Base-by-base conservation (phyloP, 2,888 invertebrate species). In the Apamea sordens region DNA sequence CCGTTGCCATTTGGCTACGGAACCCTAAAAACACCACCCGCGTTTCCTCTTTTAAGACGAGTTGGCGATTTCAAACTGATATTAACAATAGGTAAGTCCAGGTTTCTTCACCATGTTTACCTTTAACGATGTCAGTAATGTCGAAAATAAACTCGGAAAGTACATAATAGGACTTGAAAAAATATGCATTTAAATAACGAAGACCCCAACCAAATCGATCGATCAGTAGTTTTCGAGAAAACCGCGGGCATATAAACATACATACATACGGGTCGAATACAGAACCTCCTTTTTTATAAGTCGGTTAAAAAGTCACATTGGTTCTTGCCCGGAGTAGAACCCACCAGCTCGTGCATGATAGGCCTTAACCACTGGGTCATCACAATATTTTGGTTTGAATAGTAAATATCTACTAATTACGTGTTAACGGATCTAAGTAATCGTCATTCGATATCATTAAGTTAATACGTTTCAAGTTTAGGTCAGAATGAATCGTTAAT, bases 401-500 rank as follows among this genome's bases (percentile, higher is more conserved):
- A 65, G 75, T 50, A 50, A 28, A 68, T 0, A 15, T 15, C 13
- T 18, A 28, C 18, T 80, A 68, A 76, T 76, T 47, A 83, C 24
- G 10, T 2, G 6, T 59, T 47, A 76, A 73, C 65, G 53, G 44
- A 80, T 68, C 53, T 36, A 67, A 63, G 24, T 70, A 72, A 64
- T 41, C 63, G 53, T 78, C 76, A 83, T 74, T 79, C 73, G 11
- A 32, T 41, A 63, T 67, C 71, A 76, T 86, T 86, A 82, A 76
- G 76, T 70, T 83, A 85, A 89, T 85, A 73, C 18, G 76, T 73
- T 80, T 76, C 63, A 73, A 84, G 82, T 80, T 79, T n/a, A 44
- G 65, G 73, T 87, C 65, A 70, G 18, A 69, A 80, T 89, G 80
- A 86, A 82, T 84, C 11, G 24, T 69, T 87, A 87, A 89, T 88